Conservation (phyloP, 2,113 vertebrate species). For the Pachycephala philippinensis region DNA sequence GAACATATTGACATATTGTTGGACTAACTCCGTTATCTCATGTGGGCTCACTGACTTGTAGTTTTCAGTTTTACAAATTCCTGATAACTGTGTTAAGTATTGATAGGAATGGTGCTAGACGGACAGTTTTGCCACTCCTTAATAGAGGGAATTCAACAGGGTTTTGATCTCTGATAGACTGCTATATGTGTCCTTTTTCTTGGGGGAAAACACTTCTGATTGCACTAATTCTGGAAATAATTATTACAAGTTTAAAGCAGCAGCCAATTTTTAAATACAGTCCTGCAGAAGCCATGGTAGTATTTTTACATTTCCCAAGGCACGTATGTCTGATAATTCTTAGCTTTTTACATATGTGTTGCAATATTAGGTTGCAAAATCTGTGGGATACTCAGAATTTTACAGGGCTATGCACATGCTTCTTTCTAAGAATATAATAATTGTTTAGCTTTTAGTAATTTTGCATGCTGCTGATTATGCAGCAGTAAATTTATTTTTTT, state of each 20-base stretch:
- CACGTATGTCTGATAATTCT: not conserved
- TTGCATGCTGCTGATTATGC: not conserved
- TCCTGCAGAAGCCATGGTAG: not conserved
- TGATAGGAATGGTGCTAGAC: not conserved
- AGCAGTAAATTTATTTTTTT: conserved; percentile 49
- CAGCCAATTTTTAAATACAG: not conserved
- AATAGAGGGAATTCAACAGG: not conserved
- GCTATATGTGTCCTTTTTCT: not conserved
- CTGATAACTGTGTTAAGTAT: not conserved
- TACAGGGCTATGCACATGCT: not conserved
- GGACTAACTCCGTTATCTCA: not conserved
- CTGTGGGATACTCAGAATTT: not conserved
- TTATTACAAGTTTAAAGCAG: not conserved
- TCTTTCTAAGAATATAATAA: not conserved
- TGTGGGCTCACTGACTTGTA: not conserved
- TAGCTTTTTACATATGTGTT: not conserved
- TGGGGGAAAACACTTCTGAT: not conserved
- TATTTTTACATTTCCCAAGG: not conserved
- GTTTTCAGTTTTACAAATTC: not conserved
- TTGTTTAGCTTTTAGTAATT: not conserved
- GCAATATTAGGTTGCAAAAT: not conserved
- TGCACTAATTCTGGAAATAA: not conserved
- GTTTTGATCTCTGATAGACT: not conserved
- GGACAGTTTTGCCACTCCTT: not conserved
- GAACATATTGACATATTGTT: conserved; percentile 15